Evolutionary conservation across 2,797 vertebrate genomes (phyloP), one percentile per base, ranked within the genome.

Genomic region (Macropodus opercularis): DNA sequence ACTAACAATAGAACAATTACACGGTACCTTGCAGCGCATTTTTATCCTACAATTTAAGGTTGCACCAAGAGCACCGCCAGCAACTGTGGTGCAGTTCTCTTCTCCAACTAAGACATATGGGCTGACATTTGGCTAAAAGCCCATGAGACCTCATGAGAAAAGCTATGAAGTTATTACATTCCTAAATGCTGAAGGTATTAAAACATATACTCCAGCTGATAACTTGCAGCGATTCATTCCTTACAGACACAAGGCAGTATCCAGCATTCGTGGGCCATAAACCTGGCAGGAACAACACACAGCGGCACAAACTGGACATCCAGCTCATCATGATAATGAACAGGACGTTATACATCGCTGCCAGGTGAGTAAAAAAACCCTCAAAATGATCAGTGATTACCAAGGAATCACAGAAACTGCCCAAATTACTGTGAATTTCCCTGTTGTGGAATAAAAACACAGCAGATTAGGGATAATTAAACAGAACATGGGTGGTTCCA

Each of bases 241-340:
- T 76, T 58, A 8, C 93, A 98, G 97, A 98, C 90, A 98, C 97
- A 79, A 98, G 94, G 92, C 96, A 98, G 89, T 99, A 98, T 92
- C 96, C 96, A 21, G 96, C 95, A 54, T 99, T 99, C 72, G 95
- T 98, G 87, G 97, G 97, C 84, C 97, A 99, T 93, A 99, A 96
- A 87, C 97, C 97, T 73, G 97, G 96, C 81, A 93, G 95, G 81
- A 98, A 98, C 92, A 94, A 90, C 92, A 98, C 97, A 0, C 97
- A 98, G 88, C 92, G 96, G 80, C 97, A 99, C 87, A 95, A 91
- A 85, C 90, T 98, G 94, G 97, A 99, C 89, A 96, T 99, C 89
- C 97, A 99, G 91, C 94, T 97, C 91, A 94, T 98, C 75, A 76
- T 95, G 91, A 91, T 95, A 89, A 96, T 98, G 95, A 97, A 98